Conservation (phyloP, 2,888 invertebrate genomes). For the Orthosia cruda region DNA sequence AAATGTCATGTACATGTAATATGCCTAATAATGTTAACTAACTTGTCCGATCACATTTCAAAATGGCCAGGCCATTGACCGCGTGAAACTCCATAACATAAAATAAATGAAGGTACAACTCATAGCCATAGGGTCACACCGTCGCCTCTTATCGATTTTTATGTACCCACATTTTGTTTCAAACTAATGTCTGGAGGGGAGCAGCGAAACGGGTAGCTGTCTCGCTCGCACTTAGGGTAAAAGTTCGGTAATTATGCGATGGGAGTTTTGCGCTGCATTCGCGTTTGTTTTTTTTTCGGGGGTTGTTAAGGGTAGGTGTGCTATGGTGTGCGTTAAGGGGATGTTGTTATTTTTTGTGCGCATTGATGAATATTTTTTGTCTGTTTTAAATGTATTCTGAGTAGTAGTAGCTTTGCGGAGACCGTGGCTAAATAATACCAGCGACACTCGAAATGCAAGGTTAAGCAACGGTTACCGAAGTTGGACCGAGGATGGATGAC, state of each 20-base stretch:
- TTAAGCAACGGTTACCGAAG: too few relatives aligned
- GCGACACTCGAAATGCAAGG: too few relatives aligned
- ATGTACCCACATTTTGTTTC: slow-evolving; percentile 80
- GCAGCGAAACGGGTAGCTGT: slow-evolving; percentile 64
- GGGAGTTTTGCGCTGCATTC: slow-evolving; percentile 39
- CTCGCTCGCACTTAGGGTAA: slow-evolving; percentile 72
- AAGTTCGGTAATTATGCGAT: slow-evolving; percentile 52
- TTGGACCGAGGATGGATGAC: too few relatives aligned
- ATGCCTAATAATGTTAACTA: neutral
- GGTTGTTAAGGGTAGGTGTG: slow-evolving; percentile 28
- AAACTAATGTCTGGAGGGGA: slow-evolving; percentile 73
- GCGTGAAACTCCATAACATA: slow-evolving; percentile 4
- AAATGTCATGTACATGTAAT: too few relatives aligned
- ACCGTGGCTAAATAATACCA: neutral
- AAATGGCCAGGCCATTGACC: slow-evolving; percentile 23
- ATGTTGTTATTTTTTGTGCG: neutral
- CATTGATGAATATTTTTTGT: neutral
- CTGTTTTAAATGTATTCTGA: neutral
- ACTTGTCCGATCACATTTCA: neutral
- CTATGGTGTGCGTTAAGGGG: slow-evolving; percentile 8
- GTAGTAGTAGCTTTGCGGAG: neutral
- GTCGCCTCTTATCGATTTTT: slow-evolving; percentile 81
- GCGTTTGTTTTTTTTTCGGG: slow-evolving; percentile 46
- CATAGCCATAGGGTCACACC: slow-evolving; percentile 58
- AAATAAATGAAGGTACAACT: slow-evolving; percentile 6